These are phyloP conservation scores for Siniperca chuatsi DNA, from an alignment of 2,113 vertebrate species.

Conservation along the genomic window DNA sequence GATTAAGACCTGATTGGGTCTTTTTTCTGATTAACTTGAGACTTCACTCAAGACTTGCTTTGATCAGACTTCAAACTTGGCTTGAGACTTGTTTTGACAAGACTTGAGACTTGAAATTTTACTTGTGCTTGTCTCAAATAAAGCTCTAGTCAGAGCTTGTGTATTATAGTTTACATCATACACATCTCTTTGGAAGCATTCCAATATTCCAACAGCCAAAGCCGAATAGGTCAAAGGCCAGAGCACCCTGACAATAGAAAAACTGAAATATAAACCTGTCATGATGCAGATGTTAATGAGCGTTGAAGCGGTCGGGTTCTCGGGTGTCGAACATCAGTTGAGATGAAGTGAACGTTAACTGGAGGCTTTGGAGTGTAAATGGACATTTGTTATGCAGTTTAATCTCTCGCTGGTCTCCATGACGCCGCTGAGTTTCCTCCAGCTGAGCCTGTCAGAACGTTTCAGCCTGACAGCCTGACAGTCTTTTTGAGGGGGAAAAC, in stretches of 20 bases:
- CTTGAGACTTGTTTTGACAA: neutral
- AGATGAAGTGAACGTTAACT: constrained; percentile 22
- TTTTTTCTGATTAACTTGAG: too few relatives aligned
- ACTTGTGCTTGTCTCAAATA: neutral
- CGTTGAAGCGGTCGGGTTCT: neutral
- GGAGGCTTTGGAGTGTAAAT: constrained; percentile 51
- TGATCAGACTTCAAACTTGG: neutral
- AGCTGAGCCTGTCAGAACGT: constrained; percentile 53
- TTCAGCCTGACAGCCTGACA: constrained; percentile 44
- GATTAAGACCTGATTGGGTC: too few relatives aligned
- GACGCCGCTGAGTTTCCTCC: constrained; percentile 44
- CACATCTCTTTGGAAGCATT: neutral
- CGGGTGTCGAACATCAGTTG: neutral
- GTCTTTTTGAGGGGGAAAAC: constrained; percentile 29
- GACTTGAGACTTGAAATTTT: neutral
- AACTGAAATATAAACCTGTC: neutral
- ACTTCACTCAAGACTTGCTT: neutral
- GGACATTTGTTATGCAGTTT: constrained; percentile 61
- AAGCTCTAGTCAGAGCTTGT: neutral
- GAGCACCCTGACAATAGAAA: neutral
- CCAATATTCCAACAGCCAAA: neutral
- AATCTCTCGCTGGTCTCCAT: constrained; percentile 36
- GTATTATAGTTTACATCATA: neutral
- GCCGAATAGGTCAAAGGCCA: neutral
- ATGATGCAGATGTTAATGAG: constrained; percentile 24